Evolutionary conservation across 2,888 invertebrate genomes (phyloP).

Genomic region (Camponotus fellah): DNA sequence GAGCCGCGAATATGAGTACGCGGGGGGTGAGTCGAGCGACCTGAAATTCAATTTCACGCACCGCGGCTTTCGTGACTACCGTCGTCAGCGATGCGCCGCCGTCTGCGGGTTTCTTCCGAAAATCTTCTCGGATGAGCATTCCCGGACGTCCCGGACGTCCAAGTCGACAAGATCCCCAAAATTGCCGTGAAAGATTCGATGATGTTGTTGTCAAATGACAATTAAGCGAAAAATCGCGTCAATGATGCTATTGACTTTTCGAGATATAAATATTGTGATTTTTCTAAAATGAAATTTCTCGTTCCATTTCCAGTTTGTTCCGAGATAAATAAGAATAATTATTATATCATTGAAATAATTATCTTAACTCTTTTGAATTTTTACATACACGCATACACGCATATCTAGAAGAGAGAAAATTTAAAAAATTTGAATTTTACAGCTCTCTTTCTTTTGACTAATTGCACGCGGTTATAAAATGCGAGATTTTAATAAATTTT

Average conservation of each 20-base stretch:
- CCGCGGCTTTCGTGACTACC: slow-evolving; percentile 72
- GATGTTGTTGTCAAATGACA: background rate
- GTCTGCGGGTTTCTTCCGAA: slow-evolving; percentile 38
- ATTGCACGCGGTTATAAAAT: background rate
- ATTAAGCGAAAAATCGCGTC: background rate
- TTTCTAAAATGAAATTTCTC: background rate
- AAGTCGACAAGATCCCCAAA: background rate
- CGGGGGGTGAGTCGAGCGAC: slow-evolving; percentile 56
- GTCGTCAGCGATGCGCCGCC: slow-evolving; percentile 13
- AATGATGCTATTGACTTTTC: background rate
- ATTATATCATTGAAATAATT: background rate
- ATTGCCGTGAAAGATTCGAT: background rate
- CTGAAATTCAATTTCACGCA: slow-evolving; percentile 81
- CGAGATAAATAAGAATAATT: background rate
- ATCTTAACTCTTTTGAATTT: background rate
- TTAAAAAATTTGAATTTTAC: background rate
- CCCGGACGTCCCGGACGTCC: background rate
- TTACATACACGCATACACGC: background rate
- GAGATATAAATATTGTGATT: background rate
- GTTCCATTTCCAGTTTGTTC: background rate
- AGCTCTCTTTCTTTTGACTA: background rate
- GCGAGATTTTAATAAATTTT: background rate
- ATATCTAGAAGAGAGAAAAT: background rate
- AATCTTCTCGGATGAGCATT: background rate
- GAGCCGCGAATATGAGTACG: slow-evolving; percentile 28